A percentile compares a stretch with the other conserved stretches of the same genome.
Evolutionary conservation across 2,888 invertebrate species (phyloP).

Genomic region (Synergus itoensis): DNA sequence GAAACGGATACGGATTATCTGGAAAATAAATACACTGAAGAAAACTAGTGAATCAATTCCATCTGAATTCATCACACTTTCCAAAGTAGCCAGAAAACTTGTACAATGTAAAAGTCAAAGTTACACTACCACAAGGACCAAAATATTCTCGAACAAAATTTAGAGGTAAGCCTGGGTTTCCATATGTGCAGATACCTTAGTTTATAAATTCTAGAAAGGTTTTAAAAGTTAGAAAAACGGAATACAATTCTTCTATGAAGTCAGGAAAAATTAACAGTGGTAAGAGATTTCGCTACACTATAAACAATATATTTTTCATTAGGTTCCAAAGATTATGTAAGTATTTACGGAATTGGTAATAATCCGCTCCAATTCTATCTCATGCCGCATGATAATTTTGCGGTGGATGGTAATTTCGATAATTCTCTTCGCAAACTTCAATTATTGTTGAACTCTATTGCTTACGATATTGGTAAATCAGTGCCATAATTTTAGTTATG

Average conservation of each 20-base stretch:
- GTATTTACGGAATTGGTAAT: not conserved
- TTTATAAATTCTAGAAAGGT: not conserved
- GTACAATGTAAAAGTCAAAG: not conserved
- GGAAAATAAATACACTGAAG: not conserved
- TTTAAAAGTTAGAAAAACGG: not conserved
- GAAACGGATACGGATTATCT: not conserved
- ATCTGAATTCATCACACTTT: constrained; percentile 10
- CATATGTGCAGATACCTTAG: not conserved
- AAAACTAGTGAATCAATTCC: not conserved
- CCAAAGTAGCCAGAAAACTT: not conserved
- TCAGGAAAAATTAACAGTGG: not conserved
- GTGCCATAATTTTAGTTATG: not conserved
- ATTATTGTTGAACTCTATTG: constrained; percentile 1
- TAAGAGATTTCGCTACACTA: not conserved
- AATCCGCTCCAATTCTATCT: not conserved
- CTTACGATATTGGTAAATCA: not conserved
- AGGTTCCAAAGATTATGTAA: not conserved
- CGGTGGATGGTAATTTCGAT: not conserved
- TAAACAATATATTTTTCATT: not conserved
- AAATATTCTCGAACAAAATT: constrained; percentile 5
- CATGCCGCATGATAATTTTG: not conserved
- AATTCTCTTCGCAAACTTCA: not conserved
- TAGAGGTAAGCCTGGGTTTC: not conserved
- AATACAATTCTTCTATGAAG: not conserved
- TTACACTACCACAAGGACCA: not conserved